Percentiles rank a stretch among this genome's conserved stretches.
Evolutionary conservation across 2,797 vertebrate genomes (phyloP).

Genomic region (Macropus fuliginosus): DNA sequence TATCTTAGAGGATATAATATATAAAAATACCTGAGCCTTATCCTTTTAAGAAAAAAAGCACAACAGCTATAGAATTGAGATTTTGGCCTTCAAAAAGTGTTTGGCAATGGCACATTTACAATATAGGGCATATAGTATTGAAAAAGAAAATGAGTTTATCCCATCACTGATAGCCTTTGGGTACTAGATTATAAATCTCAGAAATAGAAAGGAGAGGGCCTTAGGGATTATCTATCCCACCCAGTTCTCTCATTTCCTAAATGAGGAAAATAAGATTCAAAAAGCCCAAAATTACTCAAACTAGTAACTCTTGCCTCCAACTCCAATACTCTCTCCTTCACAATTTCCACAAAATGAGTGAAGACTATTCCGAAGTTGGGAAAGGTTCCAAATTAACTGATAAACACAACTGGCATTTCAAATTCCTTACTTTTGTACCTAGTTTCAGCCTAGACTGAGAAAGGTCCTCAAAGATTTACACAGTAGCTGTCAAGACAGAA

Average conservation of each 20-base stretch:
- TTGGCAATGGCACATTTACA: conserved; percentile 29
- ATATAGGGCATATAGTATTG: not conserved
- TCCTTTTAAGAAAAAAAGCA: conserved; percentile 53
- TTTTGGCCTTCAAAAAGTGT: conserved; percentile 23
- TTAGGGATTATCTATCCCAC: not conserved
- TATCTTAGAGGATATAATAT: conserved; percentile 39
- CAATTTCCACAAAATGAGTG: not conserved
- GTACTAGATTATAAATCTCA: not conserved
- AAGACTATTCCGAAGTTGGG: not conserved
- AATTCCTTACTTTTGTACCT: not conserved
- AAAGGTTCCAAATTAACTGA: not conserved
- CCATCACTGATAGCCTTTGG: conserved; percentile 13
- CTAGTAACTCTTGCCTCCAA: not conserved
- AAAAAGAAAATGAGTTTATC: not conserved
- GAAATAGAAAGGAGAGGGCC: not conserved
- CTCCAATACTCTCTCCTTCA: not conserved
- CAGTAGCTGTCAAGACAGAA: conserved; percentile 29
- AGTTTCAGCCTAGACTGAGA: not conserved
- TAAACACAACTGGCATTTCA: not conserved
- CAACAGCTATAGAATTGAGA: conserved; percentile 54
- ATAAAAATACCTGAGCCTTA: conserved; percentile 37
- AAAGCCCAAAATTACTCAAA: not conserved
- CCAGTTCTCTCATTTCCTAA: not conserved
- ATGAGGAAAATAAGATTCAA: not conserved
- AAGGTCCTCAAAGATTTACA: not conserved